A percentile compares a stretch with the other conserved stretches of the same genome.
These are phyloP conservation scores for Melanaphis sacchari DNA, from an alignment of 1,140 invertebrate species.

Conservation along the genomic window DNA sequence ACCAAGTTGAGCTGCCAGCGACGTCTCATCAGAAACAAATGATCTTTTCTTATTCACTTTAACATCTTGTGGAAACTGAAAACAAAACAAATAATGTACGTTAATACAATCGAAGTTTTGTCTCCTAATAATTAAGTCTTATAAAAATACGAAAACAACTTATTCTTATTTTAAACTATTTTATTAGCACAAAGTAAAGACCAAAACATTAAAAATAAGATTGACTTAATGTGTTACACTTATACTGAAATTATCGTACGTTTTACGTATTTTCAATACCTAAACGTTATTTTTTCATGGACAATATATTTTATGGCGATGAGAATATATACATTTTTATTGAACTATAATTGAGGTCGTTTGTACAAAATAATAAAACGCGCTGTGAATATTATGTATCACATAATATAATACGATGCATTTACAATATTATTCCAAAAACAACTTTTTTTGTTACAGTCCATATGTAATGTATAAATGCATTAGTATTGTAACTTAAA, in stretches of 20 bases:
- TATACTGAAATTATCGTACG: background rate
- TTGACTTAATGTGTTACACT: background rate
- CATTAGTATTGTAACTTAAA: background rate
- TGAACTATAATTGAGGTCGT: background rate
- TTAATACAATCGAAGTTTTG: background rate
- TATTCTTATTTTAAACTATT: background rate
- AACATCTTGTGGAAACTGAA: conserved; percentile 11
- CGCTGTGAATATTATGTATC: background rate
- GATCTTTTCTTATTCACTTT: conserved; percentile 43
- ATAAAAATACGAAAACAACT: background rate
- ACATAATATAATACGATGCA: too few species aligned
- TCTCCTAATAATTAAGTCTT: background rate
- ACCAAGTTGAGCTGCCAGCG: conserved; percentile 40
- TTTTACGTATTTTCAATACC: background rate
- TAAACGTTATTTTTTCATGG: background rate
- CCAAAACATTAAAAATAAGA: background rate
- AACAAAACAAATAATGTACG: background rate
- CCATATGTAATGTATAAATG: background rate
- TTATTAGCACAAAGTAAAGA: background rate
- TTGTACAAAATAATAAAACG: background rate
- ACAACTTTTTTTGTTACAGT: background rate
- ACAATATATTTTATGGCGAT: background rate
- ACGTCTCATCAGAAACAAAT: conserved; percentile 36
- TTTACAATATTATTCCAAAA: background rate
- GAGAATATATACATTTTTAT: background rate